These are phyloP conservation scores for Hystrix brachyura DNA, from an alignment of 2,113 vertebrate species.

Conservation along the genomic window DNA sequence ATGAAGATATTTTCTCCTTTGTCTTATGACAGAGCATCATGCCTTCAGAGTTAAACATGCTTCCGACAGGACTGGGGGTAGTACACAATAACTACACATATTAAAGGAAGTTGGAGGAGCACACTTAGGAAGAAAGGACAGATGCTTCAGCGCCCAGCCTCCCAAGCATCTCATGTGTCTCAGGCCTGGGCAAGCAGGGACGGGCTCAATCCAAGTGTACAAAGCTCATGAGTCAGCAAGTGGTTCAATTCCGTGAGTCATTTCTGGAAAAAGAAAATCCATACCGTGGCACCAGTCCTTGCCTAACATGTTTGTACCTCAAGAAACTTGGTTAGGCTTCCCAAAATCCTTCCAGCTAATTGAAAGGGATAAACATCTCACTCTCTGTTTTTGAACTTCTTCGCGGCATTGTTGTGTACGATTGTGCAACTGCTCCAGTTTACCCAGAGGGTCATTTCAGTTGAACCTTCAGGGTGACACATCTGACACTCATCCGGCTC, in stretches of 20 bases:
- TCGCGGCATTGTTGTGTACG: background rate
- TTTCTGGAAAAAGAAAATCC: conserved; percentile 79
- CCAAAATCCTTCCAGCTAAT: conserved; percentile 73
- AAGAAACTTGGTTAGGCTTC: conserved; percentile 70
- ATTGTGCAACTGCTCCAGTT: conserved; percentile 60
- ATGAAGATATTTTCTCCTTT: background rate
- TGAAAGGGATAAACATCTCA: conserved; percentile 74
- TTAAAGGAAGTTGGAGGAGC: background rate
- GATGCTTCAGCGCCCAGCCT: background rate
- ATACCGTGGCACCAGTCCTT: conserved; percentile 68
- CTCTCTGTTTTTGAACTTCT: conserved; percentile 63
- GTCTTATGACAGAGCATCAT: background rate
- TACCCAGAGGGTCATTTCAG: conserved; percentile 65
- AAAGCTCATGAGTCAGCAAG: conserved; percentile 68
- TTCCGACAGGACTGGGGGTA: background rate
- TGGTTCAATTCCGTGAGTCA: conserved; percentile 70
- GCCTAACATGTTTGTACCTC: conserved; percentile 73
- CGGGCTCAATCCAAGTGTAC: conserved; percentile 39
- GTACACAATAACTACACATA: background rate
- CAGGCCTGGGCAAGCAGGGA: conserved; percentile 21
- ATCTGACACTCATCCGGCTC: background rate
- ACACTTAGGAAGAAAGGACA: background rate
- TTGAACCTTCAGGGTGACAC: conserved; percentile 13
- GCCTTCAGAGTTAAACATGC: background rate
- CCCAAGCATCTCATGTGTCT: conserved; percentile 15